Evolutionary conservation across 2,797 vertebrate genomes (phyloP), one percentile per base, ranked within the genome.

Genomic region (Leuciscus waleckii): DNA sequence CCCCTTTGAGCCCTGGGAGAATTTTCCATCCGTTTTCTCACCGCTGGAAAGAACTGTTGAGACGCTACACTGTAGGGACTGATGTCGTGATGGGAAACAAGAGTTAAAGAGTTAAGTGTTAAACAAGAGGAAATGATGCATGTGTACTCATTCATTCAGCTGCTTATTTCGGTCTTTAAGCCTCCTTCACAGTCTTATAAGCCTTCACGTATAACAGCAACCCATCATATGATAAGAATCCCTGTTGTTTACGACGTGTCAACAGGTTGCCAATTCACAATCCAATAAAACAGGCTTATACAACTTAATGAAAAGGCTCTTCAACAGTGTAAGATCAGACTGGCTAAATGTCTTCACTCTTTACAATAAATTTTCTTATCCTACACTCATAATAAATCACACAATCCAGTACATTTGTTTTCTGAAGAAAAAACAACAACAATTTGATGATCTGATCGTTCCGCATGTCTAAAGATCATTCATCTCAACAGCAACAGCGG

Each of bases 21-120:
- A 85, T 76, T 87, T 85, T 87, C 82, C 86, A 79, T 46, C 78
- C n/a, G 5, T 49, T 71, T 43, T 23, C n/a, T 63, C 37, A 74
- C 43, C 32, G 70, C 69, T 49, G 73, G 82, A 81, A 73, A 78
- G 51, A 81, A 61, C 58, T 39, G 46, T 58, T 79, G 49, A 41
- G 43, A 70, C 41, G 32, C 14, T 39, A 19, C 79, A 41, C 32
- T 35, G 63, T 10, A 37, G 41, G 61, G 35, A 77, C 51, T 5
- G 32, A 49, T 49, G 65, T 83, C 51, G 46, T 51, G 23, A 51
- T 83, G 32, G 81, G 39, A 46, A 46, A 46, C 54, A 56, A 56
- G 7, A 10, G 46, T 13, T 46, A 46, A 74, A 83, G 81, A 63
- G 32, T 6, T 26, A 51, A 51, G 32, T 51, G 58, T 67, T 46